Base-by-base conservation (phyloP, 2,113 vertebrate species). In the Aleadryas rufinucha region DNA sequence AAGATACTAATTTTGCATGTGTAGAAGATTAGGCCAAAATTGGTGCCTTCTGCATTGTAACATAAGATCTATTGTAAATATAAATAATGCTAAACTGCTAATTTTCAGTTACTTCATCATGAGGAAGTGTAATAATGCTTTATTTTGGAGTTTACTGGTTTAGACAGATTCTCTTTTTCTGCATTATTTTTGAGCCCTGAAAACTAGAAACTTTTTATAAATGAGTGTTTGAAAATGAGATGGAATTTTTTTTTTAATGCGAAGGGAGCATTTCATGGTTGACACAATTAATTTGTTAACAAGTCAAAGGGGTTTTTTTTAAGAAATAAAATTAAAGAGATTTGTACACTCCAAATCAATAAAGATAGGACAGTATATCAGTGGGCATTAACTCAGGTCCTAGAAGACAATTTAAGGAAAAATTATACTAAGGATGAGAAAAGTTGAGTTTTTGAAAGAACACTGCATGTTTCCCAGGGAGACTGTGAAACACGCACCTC, bases 261-360 rank as follows among this genome's bases (percentile, higher is more conserved):
- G 59, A 77, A 77, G 10, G 35, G 65, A 30, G 6, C 14, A 39
- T 85, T 77, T 74, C 1, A 17, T n/a, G 47, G 14, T 64, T 71
- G 17, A 26, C 31, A 13, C 23, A 72, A 57, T 16, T 41, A 65
- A 61, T 72, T 75, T 65, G 4, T 69, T 66, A 68, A 20, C 17
- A 54, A 93, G 17, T 50, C 47, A 12, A 5, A 53, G 6, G 4
- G 2, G n/a, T n/a, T 0, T 15, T 49, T 56, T 72, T 60, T 4
- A 23, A 70, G 77, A 60, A 19, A 33, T 41, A 64, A 86, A 66
- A 41, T 74, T 19, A 37, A 53, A 84, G 13, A 22, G 3, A 27
- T 66, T 49, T 61, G 18, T 66, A 12, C 28, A 22, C n/a, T 64
- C 20, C n/a, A 11, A 63, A 23, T 76, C 11, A 56, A 5, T 49